Evolutionary conservation across 2,797 vertebrate genomes (phyloP).

Genomic region (Sebastes minor): DNA sequence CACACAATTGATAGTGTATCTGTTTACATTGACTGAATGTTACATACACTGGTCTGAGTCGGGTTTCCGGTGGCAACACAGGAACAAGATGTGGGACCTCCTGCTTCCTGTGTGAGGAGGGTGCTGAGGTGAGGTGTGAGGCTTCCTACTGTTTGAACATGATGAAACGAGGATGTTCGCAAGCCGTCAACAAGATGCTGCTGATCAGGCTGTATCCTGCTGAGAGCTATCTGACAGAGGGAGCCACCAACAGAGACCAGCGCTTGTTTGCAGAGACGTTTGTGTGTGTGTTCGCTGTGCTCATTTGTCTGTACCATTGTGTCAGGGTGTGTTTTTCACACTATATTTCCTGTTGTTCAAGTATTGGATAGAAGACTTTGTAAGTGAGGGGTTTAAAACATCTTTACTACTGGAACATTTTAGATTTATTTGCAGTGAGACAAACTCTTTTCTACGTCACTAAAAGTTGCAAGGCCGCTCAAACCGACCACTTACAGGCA

Average conservation of each 20-base stretch:
- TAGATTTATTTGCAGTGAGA: conserved; percentile 61
- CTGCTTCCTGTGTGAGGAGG: conserved; percentile 3
- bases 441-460: conserved; percentile 80
- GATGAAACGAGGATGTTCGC: conserved; percentile 56
- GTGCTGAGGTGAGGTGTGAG: conserved; percentile 27
- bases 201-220: conserved; percentile 53
- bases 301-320: not conserved
- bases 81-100: conserved; percentile 4
- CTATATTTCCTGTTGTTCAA: not conserved
- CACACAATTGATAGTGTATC: not conserved
- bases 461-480: conserved; percentile 85
- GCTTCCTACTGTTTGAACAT: conserved; percentile 42
- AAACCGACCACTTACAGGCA: conserved; percentile 77
- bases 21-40: not conserved
- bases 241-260: conserved; percentile 38
- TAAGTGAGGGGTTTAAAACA: not conserved
- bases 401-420: not conserved
- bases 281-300: not conserved
- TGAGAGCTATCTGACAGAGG: conserved; percentile 49
- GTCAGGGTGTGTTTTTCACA: not conserved
- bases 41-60: not conserved
- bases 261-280: conserved; percentile 17
- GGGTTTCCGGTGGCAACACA: not conserved
- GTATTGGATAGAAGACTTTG: not conserved
- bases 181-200: conserved; percentile 43